Percentiles rank a stretch among this genome's conserved stretches.
Conservation (phyloP, 2,888 invertebrate genomes). For the Byasa hedistus region DNA sequence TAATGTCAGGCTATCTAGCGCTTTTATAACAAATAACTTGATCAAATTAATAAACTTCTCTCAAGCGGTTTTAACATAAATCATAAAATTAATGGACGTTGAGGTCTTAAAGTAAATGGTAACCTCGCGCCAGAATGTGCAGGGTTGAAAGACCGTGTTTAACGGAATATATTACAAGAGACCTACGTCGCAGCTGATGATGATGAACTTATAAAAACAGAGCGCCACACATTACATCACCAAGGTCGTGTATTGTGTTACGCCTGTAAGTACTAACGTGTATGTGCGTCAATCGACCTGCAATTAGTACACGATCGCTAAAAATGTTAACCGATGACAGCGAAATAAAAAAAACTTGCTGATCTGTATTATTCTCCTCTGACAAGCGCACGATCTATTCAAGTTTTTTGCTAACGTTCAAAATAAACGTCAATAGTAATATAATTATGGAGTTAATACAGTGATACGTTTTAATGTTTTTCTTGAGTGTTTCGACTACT, state of each 20-base stretch:
- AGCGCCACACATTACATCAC: slow-evolving; percentile 28
- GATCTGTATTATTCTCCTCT: slow-evolving; percentile 15
- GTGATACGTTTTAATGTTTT: too few relatives aligned
- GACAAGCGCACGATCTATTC: background rate
- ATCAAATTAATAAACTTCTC: too few relatives aligned
- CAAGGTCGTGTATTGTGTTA: slow-evolving; percentile 41
- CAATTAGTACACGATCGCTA: slow-evolving; percentile 41
- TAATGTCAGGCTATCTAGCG: background rate
- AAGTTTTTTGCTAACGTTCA: background rate
- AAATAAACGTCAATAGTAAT: background rate
- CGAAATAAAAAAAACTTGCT: slow-evolving; percentile 14
- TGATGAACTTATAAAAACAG: slow-evolving; percentile 17
- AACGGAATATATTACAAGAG: too few relatives aligned
- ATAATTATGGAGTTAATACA: too few relatives aligned
- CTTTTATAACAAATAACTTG: background rate
- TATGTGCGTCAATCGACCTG: slow-evolving; percentile 40
- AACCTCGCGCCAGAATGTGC: background rate
- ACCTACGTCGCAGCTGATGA: too few relatives aligned
- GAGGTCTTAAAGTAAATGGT: too few relatives aligned
- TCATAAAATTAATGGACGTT: too few relatives aligned
- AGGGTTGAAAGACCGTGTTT: slow-evolving; percentile 9
- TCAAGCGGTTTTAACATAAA: too few relatives aligned
- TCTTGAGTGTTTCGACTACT: too few relatives aligned
- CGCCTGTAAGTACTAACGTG: slow-evolving; percentile 33
- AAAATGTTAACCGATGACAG: slow-evolving; percentile 33